Evolutionary conservation across 2,113 vertebrate genomes (phyloP).

Genomic region (Peromyscus polionotus): DNA sequence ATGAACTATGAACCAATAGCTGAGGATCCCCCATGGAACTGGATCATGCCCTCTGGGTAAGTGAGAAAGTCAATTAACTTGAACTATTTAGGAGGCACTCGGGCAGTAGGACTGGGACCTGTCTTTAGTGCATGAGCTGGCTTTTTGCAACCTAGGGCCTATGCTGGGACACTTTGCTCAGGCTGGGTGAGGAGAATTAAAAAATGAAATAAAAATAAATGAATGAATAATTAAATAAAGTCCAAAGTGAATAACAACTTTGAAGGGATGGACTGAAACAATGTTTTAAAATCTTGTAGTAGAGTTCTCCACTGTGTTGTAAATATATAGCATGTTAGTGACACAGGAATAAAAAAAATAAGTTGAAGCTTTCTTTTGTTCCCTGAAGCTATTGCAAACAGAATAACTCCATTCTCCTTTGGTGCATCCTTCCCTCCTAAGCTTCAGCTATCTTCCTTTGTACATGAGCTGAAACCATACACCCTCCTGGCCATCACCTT

Average conservation of each 20-base stretch:
- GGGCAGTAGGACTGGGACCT: too few relatives aligned
- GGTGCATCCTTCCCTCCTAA: background rate
- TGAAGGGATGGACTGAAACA: background rate
- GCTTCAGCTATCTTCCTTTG: background rate
- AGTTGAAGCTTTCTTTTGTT: constrained; percentile 12
- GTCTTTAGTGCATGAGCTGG: too few relatives aligned
- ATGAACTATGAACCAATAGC: too few relatives aligned
- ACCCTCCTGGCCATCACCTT: background rate
- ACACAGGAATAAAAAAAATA: background rate
- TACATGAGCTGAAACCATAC: background rate
- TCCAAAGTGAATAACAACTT: background rate
- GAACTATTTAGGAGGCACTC: too few relatives aligned
- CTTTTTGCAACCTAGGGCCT: too few relatives aligned
- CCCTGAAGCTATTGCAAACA: background rate
- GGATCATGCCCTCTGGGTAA: too few relatives aligned
- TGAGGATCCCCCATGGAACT: too few relatives aligned
- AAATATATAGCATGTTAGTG: background rate
- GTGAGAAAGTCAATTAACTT: too few relatives aligned
- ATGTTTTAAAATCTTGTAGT: background rate
- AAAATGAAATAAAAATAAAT: background rate
- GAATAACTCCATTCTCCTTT: background rate
- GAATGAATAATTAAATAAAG: background rate
- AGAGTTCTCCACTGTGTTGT: background rate
- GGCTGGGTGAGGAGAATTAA: too few relatives aligned
- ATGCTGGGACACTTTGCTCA: too few relatives aligned